Percentiles rank a stretch among this genome's conserved stretches.
These are phyloP conservation scores for Notocelia uddmanniana DNA, from an alignment of 2,888 invertebrate species.

Conservation along the genomic window DNA sequence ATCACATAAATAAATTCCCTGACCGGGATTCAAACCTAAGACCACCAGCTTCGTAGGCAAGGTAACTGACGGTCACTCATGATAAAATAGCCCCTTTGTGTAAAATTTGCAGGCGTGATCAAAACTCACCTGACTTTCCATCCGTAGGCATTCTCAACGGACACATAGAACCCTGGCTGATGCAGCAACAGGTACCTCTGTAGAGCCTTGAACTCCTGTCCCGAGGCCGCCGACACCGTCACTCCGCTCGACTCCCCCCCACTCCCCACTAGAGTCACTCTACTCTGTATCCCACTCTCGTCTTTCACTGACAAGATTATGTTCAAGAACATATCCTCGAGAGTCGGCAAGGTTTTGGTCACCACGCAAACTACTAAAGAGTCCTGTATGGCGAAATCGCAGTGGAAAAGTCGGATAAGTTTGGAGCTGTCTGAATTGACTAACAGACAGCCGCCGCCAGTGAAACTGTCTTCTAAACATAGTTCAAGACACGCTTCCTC, in stretches of 20 bases:
- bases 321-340: conserved; percentile 64
- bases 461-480: conserved; percentile 76
- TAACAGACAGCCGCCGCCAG: conserved; percentile 82
- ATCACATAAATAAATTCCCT: too few species aligned
- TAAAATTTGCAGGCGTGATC: too few species aligned
- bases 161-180: conserved; percentile 73
- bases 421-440: conserved; percentile 63
- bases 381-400: conserved; percentile 65
- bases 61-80: too few species aligned
- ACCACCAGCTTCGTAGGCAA: too few species aligned
- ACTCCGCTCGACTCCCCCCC: conserved; percentile 33
- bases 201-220: conserved; percentile 54
- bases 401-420: conserved; percentile 65
- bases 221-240: conserved; percentile 32
- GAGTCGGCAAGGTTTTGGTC: conserved; percentile 61
- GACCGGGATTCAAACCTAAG: too few species aligned
- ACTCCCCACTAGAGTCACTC: conserved; percentile 60
- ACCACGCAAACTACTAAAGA: conserved; percentile 70
- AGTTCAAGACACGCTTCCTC: conserved; percentile 70
- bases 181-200: conserved; percentile 68
- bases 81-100: too few species aligned
- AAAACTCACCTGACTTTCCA: conserved; percentile 75
- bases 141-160: conserved; percentile 68
- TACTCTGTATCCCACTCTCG: conserved; percentile 44
- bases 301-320: conserved; percentile 57